These are phyloP conservation scores for Hylyphantes graminicola DNA, from an alignment of 1,140 invertebrate species.

Conservation along the genomic window DNA sequence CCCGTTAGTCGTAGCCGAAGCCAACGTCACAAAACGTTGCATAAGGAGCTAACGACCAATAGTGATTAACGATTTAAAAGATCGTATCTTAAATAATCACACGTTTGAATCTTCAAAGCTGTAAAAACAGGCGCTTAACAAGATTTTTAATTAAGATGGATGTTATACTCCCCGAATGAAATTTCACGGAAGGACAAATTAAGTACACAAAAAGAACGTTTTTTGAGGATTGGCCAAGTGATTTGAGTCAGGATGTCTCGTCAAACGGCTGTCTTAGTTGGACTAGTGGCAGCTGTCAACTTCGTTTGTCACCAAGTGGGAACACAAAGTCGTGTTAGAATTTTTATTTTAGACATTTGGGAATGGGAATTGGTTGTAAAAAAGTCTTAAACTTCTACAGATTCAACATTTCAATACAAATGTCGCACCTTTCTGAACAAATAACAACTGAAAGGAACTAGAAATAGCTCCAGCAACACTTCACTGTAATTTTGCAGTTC, in stretches of 20 bases:
- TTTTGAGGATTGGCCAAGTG: constrained; percentile 11
- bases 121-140: neutral
- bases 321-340: neutral
- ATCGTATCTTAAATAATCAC: too few species aligned
- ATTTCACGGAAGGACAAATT: neutral
- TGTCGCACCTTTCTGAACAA: neutral
- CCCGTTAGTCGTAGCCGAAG: too few species aligned
- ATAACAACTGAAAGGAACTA: neutral
- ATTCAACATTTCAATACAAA: neutral
- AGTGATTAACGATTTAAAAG: too few species aligned
- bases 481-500: too few species aligned
- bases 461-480: too few species aligned
- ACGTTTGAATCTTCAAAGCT: neutral
- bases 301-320: constrained; percentile 18
- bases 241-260: constrained; percentile 12
- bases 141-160: constrained; percentile 13
- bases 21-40: too few species aligned
- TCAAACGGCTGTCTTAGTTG: constrained; percentile 8
- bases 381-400: neutral
- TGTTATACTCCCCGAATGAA: neutral
- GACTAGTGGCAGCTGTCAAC: constrained; percentile 19
- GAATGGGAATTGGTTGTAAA: too few species aligned
- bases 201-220: constrained; percentile 1
- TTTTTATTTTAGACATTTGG: too few species aligned
- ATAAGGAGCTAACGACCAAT: too few species aligned